Base-by-base conservation (phyloP, 2,888 invertebrate species). In the Hydrotaea diabolus region DNA sequence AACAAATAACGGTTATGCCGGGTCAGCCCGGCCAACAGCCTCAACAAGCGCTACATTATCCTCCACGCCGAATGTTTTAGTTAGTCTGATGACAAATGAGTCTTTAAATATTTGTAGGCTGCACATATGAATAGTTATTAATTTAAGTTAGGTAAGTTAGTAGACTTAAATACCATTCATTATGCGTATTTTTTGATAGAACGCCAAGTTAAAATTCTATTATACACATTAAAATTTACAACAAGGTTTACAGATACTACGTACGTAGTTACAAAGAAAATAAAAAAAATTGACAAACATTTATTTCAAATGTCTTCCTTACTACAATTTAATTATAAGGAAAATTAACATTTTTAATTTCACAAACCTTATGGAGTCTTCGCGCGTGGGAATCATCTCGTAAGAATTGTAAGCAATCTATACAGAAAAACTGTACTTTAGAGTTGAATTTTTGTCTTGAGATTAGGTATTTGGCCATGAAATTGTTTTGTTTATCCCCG, bases 61-160 rank as follows among this genome's bases (percentile, higher is more conserved):
- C 88, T 17, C 88, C 91, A 59, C 88, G 91, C 72, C 88, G 91
- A 71, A 85, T 92, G 71, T 92, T 88, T 87, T 91, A 89, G 88
- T 36, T 49, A 23, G 13, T 36, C 31, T 7, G 7, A 31, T 31
- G 31, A 31, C 31, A n/a, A n/a, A 4, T 31, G 31, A 31, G 57
- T 55, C n/a, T 8, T 46, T 7, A 19, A 71, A 53, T 71, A 71
- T 23, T 55, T 82, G 8, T 75, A 75, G 23, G 2, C 39, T 31
- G 43, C 64, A 36, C 13, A 55, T 4, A 66, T 21, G 21, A 8
- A 21, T 55, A 55, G n/a, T 21, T 5, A 21, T 21, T 21, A 23
- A 69, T 23, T 64, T 46, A 72, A 36, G 17, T 75, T 76, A 76
- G 17, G 1, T 49, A 55, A 55, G 21, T 19, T 17, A 55, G 53